Conservation (phyloP, 2,113 vertebrate species). For the Gallinago jamesoni region DNA sequence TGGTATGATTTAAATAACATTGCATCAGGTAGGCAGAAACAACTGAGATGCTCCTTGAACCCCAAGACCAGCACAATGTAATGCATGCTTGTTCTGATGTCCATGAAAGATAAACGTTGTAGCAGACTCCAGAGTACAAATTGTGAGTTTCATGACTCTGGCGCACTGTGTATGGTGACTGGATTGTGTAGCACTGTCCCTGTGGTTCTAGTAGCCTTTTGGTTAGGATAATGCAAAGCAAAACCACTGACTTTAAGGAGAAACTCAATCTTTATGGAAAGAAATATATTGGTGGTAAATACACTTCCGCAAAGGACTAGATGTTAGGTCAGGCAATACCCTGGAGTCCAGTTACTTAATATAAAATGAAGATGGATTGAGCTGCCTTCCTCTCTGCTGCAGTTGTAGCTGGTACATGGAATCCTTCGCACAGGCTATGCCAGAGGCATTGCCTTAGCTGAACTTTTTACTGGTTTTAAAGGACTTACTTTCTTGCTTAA, state of each 20-base stretch:
- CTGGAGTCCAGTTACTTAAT: neutral
- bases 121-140: neutral
- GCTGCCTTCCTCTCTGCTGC: neutral
- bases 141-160: neutral
- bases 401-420: neutral
- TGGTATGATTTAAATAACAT: neutral
- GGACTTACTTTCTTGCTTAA: neutral
- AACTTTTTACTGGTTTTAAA: neutral
- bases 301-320: neutral
- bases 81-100: neutral
- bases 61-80: neutral
- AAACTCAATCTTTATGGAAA: neutral
- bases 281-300: neutral
- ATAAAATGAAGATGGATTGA: neutral
- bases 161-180: neutral
- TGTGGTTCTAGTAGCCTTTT: neutral
- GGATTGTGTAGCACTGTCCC: neutral
- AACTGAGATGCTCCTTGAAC: neutral
- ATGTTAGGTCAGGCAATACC: accelerated
- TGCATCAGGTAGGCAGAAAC: neutral
- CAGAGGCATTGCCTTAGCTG: neutral
- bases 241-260: neutral
- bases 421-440: neutral
- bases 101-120: accelerated
- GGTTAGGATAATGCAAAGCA: neutral